These are phyloP conservation scores for Morbakka virulenta DNA, from an alignment of 30 jellyfish, hydroid and myxozoan species.

Conservation along the genomic window DNA sequence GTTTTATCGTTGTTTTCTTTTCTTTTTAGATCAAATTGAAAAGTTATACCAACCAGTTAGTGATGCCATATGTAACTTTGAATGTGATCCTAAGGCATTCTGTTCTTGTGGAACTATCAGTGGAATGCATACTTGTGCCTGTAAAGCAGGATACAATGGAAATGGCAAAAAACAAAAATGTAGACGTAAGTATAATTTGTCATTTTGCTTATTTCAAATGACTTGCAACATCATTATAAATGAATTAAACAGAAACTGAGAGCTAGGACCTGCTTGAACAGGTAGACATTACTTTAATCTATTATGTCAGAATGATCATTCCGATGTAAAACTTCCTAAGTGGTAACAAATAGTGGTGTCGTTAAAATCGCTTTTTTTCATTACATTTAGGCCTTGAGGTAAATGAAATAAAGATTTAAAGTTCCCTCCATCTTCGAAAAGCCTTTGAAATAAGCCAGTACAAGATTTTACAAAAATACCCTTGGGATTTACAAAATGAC, in stretches of 20 bases:
- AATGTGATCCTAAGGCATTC: conserved; percentile 75
- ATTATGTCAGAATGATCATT: not conserved
- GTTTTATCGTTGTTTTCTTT: not conserved
- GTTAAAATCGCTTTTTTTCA: too few relatives aligned
- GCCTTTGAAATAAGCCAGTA: too few relatives aligned
- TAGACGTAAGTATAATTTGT: conserved; percentile 57
- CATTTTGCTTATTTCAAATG: not conserved
- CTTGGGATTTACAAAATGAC: too few relatives aligned
- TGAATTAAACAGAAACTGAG: too few relatives aligned
- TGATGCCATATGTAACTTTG: conserved; percentile 43
- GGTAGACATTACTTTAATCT: too few relatives aligned
- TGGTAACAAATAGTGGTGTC: too few relatives aligned
- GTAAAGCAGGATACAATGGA: conserved; percentile 89
- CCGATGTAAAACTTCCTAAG: not conserved
- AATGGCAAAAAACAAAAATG: conserved; percentile 86
- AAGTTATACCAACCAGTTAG: conserved; percentile 69
- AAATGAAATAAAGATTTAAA: too few relatives aligned
- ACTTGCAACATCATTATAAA: too few relatives aligned
- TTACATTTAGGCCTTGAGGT: too few relatives aligned
- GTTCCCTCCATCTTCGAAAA: too few relatives aligned
- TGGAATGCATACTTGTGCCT: conserved; percentile 92
- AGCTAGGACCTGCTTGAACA: too few relatives aligned
- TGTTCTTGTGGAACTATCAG: conserved; percentile 98
- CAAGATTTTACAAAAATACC: too few relatives aligned
- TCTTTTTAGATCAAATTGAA: conserved; percentile 79